Evolutionary conservation across 2,888 invertebrate genomes (phyloP).

Genomic region (Cantharis rustica): DNA sequence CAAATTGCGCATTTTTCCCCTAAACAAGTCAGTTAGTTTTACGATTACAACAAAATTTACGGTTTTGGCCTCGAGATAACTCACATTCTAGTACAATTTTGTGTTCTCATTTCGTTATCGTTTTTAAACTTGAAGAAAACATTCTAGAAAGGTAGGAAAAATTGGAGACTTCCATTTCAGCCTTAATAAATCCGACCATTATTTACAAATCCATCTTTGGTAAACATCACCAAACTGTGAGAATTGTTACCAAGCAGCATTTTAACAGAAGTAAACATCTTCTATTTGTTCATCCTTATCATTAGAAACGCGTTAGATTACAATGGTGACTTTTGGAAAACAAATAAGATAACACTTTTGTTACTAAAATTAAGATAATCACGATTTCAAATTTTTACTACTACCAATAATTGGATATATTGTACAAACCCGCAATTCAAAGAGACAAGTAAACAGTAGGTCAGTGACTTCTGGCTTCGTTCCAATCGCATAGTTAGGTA

Average conservation of each 20-base stretch:
- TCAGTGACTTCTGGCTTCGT: conserved; percentile 18
- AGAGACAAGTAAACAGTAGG: conserved; percentile 18
- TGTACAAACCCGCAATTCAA: background rate
- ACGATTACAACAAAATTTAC: background rate
- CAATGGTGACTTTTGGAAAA: background rate
- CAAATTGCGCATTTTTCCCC: background rate
- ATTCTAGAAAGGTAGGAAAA: no score
- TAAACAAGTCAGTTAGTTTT: background rate
- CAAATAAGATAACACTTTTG: background rate
- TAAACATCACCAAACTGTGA: background rate
- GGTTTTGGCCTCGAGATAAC: background rate
- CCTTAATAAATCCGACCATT: no score
- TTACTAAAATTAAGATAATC: background rate
- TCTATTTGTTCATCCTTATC: background rate
- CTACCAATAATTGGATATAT: background rate
- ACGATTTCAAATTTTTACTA: background rate
- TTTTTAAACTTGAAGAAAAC: background rate
- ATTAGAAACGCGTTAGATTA: background rate
- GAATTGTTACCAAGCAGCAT: background rate
- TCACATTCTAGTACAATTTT: background rate
- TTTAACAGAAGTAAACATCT: background rate
- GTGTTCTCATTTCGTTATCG: background rate
- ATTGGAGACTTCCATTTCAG: background rate
- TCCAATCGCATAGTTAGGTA: conserved; percentile 2
- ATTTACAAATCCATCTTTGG: background rate